These are phyloP conservation scores for Gortyna flavago DNA, from an alignment of 2,888 invertebrate species.

Conservation along the genomic window DNA sequence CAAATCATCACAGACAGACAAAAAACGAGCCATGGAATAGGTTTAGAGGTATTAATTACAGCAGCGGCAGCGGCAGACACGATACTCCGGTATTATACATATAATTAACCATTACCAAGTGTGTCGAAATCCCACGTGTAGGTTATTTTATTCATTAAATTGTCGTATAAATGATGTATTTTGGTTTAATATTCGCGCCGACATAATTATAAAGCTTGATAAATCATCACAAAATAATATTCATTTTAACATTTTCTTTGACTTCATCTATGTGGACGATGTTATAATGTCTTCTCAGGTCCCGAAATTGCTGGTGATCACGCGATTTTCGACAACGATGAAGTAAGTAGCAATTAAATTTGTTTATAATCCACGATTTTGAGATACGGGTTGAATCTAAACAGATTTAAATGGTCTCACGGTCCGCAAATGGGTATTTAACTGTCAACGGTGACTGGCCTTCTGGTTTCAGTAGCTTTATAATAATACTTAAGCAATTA, in stretches of 20 bases:
- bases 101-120: conserved; percentile 75
- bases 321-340: conserved; percentile 58
- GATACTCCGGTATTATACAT: conserved; percentile 77
- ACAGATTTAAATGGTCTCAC: conserved; percentile 74
- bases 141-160: conserved; percentile 73
- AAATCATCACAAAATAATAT: conserved; percentile 59
- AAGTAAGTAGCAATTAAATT: conserved; percentile 59
- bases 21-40: conserved; percentile 79
- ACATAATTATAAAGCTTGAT: conserved; percentile 62
- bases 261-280: conserved; percentile 27
- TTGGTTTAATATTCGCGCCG: conserved; percentile 64
- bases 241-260: conserved; percentile 52
- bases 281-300: conserved; percentile 42
- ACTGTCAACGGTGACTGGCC: conserved; percentile 71
- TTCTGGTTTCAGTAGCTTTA: conserved; percentile 85
- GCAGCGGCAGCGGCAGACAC: conserved; percentile 71
- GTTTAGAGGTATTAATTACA: conserved; percentile 82
- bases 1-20: conserved; percentile 78
- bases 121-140: conserved; percentile 73
- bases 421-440: conserved; percentile 71
- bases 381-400: conserved; percentile 54
- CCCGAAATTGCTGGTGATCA: conserved; percentile 51
- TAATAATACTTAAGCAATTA: conserved; percentile 82
- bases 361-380: conserved; percentile 51
- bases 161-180: conserved; percentile 70